Evolutionary conservation across 2,888 invertebrate species (phyloP), one percentile per base, ranked within the genome.

Genomic region (Zaprionus obscuricornis): DNA sequence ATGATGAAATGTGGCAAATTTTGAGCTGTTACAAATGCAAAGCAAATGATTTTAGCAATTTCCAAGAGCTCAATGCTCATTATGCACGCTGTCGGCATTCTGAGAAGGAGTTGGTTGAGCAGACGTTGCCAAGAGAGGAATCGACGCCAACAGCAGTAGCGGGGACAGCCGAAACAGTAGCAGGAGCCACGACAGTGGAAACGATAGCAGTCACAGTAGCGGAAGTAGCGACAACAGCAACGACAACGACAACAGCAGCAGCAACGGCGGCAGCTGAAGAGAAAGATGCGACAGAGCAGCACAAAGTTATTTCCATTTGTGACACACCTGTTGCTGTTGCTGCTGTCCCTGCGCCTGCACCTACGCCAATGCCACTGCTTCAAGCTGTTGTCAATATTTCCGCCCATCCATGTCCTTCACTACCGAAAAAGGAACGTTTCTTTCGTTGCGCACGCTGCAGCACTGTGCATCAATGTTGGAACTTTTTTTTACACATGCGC

Each of bases 381-480:
- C n/a, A n/a, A n/a, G n/a, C n/a, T n/a, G n/a, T n/a, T n/a, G n/a
- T n/a, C n/a, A n/a, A n/a, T n/a, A n/a, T n/a, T n/a, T n/a, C n/a
- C n/a, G n/a, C n/a, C n/a, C n/a, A n/a, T n/a, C n/a, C n/a, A n/a
- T n/a, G n/a, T n/a, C n/a, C 46, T 2, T 4, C 27, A 20, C 5
- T 7, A 6, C 2, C 8, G 0, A 72, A 70, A 20, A 86, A 84
- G 33, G 88, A 87, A 49, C 95, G 95, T 88, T 95, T 95, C 59
- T 96, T 95, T 88, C 90, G 96, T 45, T 96, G 96, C 88, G 94
- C 95, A 8, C 94, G 95, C 0, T 96, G 96, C 88, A 94, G 94
- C 34, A 95, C 94, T 7, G 96, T 96, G 85, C 96, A 95, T 90
- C 95, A 96, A 89, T 95, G 95, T 83, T 96, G 96, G 95, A 95